phyloP scores from a whole-genome alignment of 2,113 vertebrate species.

The Bolborhynchus lineola region DNA sequence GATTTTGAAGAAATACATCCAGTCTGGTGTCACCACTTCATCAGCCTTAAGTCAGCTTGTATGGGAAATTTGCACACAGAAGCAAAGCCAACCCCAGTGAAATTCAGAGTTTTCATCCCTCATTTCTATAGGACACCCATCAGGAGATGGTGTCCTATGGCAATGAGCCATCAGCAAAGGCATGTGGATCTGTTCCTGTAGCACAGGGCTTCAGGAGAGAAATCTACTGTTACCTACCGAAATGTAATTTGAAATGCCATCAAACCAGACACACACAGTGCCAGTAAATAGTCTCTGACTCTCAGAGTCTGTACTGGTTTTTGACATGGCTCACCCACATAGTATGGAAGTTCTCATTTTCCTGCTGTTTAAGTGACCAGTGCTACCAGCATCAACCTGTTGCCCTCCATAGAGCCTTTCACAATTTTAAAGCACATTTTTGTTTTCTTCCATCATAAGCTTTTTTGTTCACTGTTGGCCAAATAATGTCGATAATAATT shows the following conservation, averaged over 20 bases:
- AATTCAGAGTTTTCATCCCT: neutral
- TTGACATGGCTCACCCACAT: neutral
- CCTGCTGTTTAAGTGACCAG: neutral
- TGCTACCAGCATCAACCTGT: neutral
- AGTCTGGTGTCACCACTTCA: neutral
- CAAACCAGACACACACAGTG: neutral
- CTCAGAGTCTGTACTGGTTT: neutral
- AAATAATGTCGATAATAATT: conserved; percentile 51
- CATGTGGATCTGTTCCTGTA: neutral
- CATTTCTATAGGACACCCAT: neutral
- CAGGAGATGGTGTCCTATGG: neutral
- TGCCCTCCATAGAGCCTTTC: neutral
- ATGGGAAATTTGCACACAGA: neutral
- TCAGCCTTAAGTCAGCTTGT: neutral
- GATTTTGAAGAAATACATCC: neutral
- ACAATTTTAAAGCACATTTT: neutral
- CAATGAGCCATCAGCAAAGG: neutral
- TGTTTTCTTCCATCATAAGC: neutral
- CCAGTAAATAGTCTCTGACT: neutral
- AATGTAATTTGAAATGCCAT: neutral
- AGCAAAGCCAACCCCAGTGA: neutral
- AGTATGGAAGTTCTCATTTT: conserved; percentile 11
- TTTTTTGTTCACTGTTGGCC: conserved; percentile 26
- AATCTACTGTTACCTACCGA: neutral
- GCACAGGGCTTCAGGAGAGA: neutral